These are phyloP conservation scores for Scolopax rusticola DNA, from an alignment of 2,797 vertebrate species.

Conservation along the genomic window DNA sequence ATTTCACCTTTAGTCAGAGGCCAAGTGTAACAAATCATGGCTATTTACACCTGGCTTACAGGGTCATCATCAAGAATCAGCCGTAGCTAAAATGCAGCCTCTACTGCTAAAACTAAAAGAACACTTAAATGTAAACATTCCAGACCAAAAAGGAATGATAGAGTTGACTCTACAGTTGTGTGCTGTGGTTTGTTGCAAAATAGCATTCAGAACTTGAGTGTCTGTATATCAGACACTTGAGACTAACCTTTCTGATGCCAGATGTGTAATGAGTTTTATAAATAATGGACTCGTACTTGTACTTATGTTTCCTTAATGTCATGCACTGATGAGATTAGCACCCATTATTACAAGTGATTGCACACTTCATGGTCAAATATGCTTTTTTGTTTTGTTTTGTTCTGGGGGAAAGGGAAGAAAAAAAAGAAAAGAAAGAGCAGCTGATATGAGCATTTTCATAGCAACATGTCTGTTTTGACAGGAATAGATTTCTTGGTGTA, in stretches of 20 bases:
- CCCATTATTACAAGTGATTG: conserved; percentile 19
- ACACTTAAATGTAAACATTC: background rate
- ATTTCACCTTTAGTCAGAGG: conserved; percentile 15
- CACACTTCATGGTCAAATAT: background rate
- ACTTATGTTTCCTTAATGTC: background rate
- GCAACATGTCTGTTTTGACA: background rate
- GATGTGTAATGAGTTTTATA: background rate
- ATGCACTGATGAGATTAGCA: background rate
- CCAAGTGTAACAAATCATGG: conserved; percentile 32
- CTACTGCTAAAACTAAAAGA: background rate
- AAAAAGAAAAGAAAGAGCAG: background rate
- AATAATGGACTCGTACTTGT: background rate
- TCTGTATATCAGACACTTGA: background rate
- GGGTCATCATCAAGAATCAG: background rate
- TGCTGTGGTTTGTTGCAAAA: background rate
- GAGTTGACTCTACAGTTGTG: background rate
- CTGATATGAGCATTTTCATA: background rate
- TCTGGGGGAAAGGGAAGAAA: background rate
- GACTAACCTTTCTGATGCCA: background rate
- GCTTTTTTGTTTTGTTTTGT: background rate
- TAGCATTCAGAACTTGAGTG: background rate
- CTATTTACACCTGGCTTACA: background rate
- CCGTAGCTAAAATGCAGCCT: background rate
- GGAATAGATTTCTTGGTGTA: background rate
- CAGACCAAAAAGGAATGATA: background rate